Conservation (phyloP, 35 echinoderm and acorn worm genomes). For the Acanthaster planci region DNA sequence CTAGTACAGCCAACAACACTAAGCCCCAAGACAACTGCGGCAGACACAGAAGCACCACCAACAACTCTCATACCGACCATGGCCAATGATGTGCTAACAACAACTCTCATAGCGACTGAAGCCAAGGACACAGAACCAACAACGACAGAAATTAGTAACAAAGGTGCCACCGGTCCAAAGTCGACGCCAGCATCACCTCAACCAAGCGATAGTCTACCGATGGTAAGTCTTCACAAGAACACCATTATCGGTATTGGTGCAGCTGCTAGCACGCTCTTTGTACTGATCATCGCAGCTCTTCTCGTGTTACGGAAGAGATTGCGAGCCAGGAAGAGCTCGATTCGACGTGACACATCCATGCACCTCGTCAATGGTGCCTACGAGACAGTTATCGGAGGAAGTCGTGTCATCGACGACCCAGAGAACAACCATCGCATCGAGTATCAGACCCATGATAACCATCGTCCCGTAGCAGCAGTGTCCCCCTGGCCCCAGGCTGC, state of each 20-base stretch:
- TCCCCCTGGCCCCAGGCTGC: background rate
- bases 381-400: background rate
- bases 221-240: background rate
- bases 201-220: background rate
- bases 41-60: background rate
- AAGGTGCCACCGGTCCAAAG: background rate
- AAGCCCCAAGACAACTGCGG: background rate
- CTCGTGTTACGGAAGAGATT: background rate
- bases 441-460: background rate
- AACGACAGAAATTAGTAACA: background rate
- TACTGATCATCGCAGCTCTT: background rate
- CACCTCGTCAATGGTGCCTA: constrained; percentile 1
- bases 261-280: background rate
- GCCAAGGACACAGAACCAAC: background rate
- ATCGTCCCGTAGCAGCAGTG: background rate
- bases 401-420: background rate
- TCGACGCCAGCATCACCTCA: background rate
- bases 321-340: background rate
- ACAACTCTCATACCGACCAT: background rate
- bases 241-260: constrained; percentile 14
- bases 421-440: background rate
- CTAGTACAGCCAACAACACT: background rate
- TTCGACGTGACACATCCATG: background rate
- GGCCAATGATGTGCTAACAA: background rate
- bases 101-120: background rate